Evolutionary conservation across 2,888 invertebrate genomes (phyloP), one percentile per base, ranked within the genome.

Genomic region (Hypena proboscidalis): DNA sequence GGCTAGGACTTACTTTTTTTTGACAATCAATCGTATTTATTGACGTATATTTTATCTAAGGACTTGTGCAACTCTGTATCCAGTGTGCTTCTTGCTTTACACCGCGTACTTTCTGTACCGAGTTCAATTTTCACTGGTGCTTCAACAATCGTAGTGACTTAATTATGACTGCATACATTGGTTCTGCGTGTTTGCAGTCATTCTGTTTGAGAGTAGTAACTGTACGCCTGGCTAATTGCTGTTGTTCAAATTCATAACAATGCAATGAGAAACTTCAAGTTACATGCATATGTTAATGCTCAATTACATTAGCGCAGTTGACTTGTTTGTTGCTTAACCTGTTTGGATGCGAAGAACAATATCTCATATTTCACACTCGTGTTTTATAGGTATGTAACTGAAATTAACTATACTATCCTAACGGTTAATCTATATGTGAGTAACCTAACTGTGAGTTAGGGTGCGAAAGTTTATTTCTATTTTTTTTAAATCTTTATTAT

Each of bases 21-120:
- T n/a, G n/a, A n/a, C n/a, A n/a, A n/a, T n/a, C n/a, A n/a, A n/a
- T n/a, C n/a, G n/a, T n/a, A n/a, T n/a, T n/a, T n/a, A n/a, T n/a
- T n/a, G n/a, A n/a, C n/a, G n/a, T n/a, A n/a, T n/a, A n/a, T n/a
- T n/a, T n/a, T n/a, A n/a, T n/a, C n/a, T n/a, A n/a, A n/a, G n/a
- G n/a, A n/a, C n/a, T n/a, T n/a, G n/a, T n/a, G n/a, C n/a, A n/a
- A n/a, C n/a, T n/a, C n/a, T n/a, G n/a, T n/a, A n/a, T n/a, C n/a
- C n/a, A 10, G 9, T 17, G 14, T 19, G 14, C 14, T 15, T 15
- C n/a, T 3, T 20, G 20, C 36, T 15, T 33, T 49, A 39, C 39
- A 38, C 37, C 35, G 34, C 38, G 43, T 42, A 38, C 55, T 54
- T 40, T 44, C 41, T 46, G 23, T 30, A 29, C 27, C 25, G n/a